Evolutionary conservation across 2,797 vertebrate species (phyloP), one percentile per base, ranked within the genome.

Genomic region (Gymnoscopelus microlampas): DNA sequence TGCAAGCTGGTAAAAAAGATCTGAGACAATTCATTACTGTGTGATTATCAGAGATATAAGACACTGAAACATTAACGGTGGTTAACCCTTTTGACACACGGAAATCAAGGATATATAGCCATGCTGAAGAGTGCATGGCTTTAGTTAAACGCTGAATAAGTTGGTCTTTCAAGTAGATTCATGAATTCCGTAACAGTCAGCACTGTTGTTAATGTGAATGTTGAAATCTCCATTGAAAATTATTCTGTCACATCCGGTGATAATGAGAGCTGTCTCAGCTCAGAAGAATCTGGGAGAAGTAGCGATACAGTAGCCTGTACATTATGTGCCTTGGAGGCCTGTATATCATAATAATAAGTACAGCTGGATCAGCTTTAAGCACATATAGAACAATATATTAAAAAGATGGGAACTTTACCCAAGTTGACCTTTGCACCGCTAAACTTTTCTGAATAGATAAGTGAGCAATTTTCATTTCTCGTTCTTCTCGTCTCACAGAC

Each of bases 331-430:
- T 51, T 5, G 50, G 50, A 51, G 50, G 50, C 2, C 50, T 13
- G 50, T n/a, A 51, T 51, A 51, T 51, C n/a, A 15, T 51, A 13
- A 50, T 11, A 50, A 51, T 51, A 15, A 51, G 50, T 51, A 51
- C 50, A 13, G 50, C 14, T 15, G 12, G 50, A 13, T n/a, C 50
- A 13, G 50, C 50, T 15, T 51, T 51, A 15, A 51, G 50, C 50
- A 51, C 50, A 51, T 7, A n/a, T 7, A n/a, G 50, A 51, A 15
- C 50, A 51, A 15, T 13, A 51, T 51, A 51, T 51, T 51, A 13
- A 51, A 51, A 51, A 51, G 50, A 51, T 51, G 50, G n/a, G n/a
- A 51, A 51, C 50, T 44, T 13, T 51, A 51, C 50, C 50, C 50
- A n/a, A 13, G 50, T 51, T 15, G 12, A 51, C 50, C n/a, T 51